These are phyloP conservation scores for Halictus rubicundus DNA, from an alignment of 1,140 invertebrate species.

Conservation along the genomic window DNA sequence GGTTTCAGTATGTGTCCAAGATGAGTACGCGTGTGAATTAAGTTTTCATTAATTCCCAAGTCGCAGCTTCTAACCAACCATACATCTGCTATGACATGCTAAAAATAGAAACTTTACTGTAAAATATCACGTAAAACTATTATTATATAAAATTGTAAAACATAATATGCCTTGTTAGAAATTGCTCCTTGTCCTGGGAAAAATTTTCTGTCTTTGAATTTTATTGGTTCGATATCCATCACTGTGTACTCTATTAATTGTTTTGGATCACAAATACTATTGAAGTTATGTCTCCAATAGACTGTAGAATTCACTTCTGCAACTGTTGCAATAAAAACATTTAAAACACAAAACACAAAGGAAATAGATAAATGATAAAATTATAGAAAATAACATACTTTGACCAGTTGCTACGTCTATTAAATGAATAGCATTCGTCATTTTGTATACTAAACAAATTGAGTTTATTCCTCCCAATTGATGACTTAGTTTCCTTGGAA, in stretches of 20 bases:
- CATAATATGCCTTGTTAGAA: constrained; percentile 85
- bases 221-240: constrained; percentile 95
- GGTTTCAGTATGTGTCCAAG: constrained; percentile 95
- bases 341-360: constrained; percentile 25
- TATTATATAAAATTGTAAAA: background rate
- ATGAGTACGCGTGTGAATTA: constrained; percentile 94
- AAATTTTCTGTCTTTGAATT: constrained; percentile 87
- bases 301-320: constrained; percentile 90
- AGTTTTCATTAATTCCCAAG: constrained; percentile 90
- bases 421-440: constrained; percentile 93
- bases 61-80: constrained; percentile 96
- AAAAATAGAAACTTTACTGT: constrained; percentile 60
- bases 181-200: constrained; percentile 93
- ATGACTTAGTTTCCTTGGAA: constrained; percentile 93
- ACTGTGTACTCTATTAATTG: constrained; percentile 96
- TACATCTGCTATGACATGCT: constrained; percentile 95
- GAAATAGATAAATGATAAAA: constrained; percentile 4
- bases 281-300: constrained; percentile 94
- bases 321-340: constrained; percentile 78
- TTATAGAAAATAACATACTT: constrained; percentile 82
- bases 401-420: constrained; percentile 97
- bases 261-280: constrained; percentile 93
- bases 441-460: constrained; percentile 93
- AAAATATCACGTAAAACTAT: background rate
- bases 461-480: constrained; percentile 95